Percentiles rank a stretch among this genome's conserved stretches.
Conservation (phyloP, 2,888 invertebrate genomes). For the Mythimna impura region DNA sequence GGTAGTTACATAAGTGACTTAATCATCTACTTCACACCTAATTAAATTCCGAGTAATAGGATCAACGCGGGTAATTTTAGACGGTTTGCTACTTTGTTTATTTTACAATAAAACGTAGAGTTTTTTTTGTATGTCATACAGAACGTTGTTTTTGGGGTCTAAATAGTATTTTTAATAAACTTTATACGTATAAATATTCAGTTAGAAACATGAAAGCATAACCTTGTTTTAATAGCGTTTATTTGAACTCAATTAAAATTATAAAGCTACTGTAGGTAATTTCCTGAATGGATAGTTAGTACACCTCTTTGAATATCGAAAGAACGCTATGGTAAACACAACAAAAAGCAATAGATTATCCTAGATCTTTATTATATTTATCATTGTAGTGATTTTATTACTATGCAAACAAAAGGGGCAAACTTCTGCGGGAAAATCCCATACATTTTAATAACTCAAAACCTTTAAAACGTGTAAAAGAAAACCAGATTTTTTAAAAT, state of each 20-base stretch:
- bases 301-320: neutral
- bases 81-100: neutral
- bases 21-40: conserved; percentile 40
- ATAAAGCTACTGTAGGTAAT: too few species aligned
- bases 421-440: neutral
- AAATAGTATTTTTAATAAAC: neutral
- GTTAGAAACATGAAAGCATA: neutral
- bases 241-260: neutral
- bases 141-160: neutral
- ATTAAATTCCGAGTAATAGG: conserved; percentile 50
- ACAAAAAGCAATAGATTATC: neutral
- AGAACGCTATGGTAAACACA: neutral
- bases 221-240: neutral
- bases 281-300: neutral
- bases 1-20: neutral
- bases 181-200: too few species aligned
- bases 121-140: neutral
- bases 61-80: conserved; percentile 18
- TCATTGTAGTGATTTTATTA: neutral
- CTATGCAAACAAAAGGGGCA: neutral
- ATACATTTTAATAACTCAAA: conserved; percentile 5
- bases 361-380: neutral
- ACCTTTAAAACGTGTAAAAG: neutral
- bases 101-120: neutral
- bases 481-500: conserved; percentile 12